Base-by-base conservation (phyloP, 2,888 invertebrate species). In the Ptychoptera contaminata region DNA sequence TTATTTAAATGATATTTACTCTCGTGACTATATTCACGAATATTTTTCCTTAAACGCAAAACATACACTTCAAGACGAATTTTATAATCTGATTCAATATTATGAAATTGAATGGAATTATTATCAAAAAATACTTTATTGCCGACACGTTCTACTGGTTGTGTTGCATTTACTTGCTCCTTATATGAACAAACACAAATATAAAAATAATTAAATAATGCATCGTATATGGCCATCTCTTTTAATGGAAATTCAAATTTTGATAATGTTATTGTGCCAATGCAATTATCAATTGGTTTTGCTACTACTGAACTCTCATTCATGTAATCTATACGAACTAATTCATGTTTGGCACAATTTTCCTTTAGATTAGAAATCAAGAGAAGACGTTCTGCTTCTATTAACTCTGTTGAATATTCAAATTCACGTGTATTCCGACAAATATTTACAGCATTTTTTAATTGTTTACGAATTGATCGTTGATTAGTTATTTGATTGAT, bases 331-430 rank as follows among this genome's bases (percentile, higher is more conserved):
- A 49, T 44, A 39, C 8, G 42, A 43, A 36, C 45, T 9, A 46
- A 38, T 32, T 49, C 47, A 2, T 46, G 32, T 12, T 41, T 42
- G 11, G 45, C 45, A 3, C 44, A 31, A 1, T 37, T 37, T 36
- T 50, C 53, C 30, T 56, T 55, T 14, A 65, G 45, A 2, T 57
- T 51, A 6, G 70, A 65, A 46, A 66, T 55, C 2, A 72, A 52
- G 8, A 72, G 49, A 15, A 69, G 56, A 2, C 69, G 60, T 51
- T 72, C 71, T 0, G 68, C 71, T 50, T 72, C 71, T 1, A 71
- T 62, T 56, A 70, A 66, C 54, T 71, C 70, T 0, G 58, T 50
- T n/a, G 70, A 68, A 10, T 58, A 58, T 42, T 61, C 58, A 47
- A 71, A 62, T 48, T 69, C 66, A 8, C 68, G 69, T 50, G 63